phyloP scores from a whole-genome alignment of 2,113 vertebrate genomes.

The Apistogramma diplotaenia region DNA sequence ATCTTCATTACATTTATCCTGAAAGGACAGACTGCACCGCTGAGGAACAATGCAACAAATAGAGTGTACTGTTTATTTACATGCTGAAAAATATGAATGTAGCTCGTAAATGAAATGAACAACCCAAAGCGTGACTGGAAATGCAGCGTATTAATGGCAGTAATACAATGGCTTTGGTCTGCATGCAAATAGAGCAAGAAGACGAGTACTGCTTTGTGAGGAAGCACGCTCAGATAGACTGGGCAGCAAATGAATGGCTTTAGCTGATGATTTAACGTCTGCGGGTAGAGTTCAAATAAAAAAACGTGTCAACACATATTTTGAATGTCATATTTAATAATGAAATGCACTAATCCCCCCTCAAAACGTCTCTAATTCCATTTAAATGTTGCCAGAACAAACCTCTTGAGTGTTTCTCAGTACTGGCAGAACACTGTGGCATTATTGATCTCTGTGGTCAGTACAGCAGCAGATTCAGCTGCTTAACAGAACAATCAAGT shows the following conservation, averaged over 20 bases:
- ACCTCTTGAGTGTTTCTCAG: conserved; percentile 7
- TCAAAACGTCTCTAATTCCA: background rate
- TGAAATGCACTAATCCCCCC: background rate
- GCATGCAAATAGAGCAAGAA: conserved; percentile 1
- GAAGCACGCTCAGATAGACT: background rate
- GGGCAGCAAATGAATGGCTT: background rate
- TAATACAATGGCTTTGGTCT: background rate
- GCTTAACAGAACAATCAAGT: conserved; percentile 30
- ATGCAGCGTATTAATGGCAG: background rate
- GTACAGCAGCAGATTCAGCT: conserved; percentile 38
- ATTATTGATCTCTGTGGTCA: conserved; percentile 51
- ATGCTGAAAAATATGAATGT: background rate
- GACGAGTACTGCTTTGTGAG: background rate
- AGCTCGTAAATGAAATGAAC: background rate
- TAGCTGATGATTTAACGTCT: background rate
- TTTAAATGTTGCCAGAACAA: background rate
- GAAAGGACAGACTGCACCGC: conserved; percentile 2
- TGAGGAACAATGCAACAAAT: background rate
- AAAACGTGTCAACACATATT: background rate
- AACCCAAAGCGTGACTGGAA: background rate
- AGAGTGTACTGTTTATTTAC: background rate
- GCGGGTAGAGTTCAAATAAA: background rate
- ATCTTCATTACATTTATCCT: conserved; percentile 70
- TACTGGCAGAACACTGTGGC: conserved; percentile 22
- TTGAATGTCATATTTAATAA: background rate